Evolutionary conservation across 2,888 invertebrate genomes (phyloP), one percentile per base, ranked within the genome.

Genomic region (Sarcophaga carnaria): DNA sequence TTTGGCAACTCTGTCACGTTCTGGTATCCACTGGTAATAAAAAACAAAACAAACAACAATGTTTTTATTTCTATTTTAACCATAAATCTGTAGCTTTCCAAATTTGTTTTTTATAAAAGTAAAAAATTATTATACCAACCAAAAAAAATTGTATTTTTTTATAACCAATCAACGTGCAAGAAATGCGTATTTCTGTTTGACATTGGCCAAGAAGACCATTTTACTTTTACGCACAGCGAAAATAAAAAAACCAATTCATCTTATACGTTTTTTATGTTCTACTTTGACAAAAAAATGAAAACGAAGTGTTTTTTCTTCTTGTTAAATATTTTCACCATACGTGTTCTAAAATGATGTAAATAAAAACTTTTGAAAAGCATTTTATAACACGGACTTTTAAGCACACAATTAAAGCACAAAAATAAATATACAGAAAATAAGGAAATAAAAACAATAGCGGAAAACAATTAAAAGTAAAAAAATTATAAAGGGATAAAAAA

Each of bases 401-500:
- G 17, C 17, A 54, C 4, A 69, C n/a, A 47, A 62, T 14, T 12
- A n/a, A 25, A 71, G 49, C 17, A n/a, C 25, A 63, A 25, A 54
- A 49, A 25, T 27, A 45, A n/a, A 59, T 60, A 67, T 54, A 66
- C 47, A 60, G 25, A 80, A 80, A 45, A 66, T 60, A 47, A 62
- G 27, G 27, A 72, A 80, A 80, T 45, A 74, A 80, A 66, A 59
- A 74, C 66, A 72, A 70, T 71, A 60, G 20, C 25, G n/a, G 22
- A 47, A 63, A 54, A 77, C 20, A 45, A 67, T 14, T 54, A 45
- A 27, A 76, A 20, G 59, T 22, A 3, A 47, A 37, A 37, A 37
- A 37, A 37, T 37, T 37, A 37, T 10, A 37, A 37, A 37, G 37
- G 11, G 11, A 60, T 37, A 14, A 71, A 63, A 27, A 27, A 27